Percentiles rank a stretch among this genome's conserved stretches.
Conservation (phyloP, 2,888 invertebrate genomes). For the Steinernema carpocapsae region DNA sequence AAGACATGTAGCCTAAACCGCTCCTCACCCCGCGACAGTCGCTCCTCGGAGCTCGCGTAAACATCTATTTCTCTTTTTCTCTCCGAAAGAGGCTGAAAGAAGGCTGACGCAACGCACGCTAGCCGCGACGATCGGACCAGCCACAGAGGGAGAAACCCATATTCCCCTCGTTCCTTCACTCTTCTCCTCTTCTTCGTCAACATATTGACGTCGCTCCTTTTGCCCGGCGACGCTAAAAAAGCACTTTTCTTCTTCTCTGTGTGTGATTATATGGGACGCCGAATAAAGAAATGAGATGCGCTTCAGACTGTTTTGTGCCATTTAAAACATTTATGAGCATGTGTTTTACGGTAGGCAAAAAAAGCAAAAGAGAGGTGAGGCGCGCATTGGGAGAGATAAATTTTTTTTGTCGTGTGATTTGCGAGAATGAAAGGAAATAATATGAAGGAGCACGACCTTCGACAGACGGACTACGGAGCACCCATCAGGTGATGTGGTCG, state of each 20-base stretch:
- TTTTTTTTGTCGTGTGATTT: background rate
- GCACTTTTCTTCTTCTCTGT: constrained; percentile 1
- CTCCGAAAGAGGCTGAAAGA: constrained; percentile 33
- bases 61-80: constrained; percentile 33
- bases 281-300: constrained; percentile 22
- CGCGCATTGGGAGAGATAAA: background rate
- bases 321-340: no score
- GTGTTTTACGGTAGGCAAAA: no score
- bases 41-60: constrained; percentile 15
- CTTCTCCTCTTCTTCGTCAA: background rate
- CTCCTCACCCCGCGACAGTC: constrained; percentile 21
- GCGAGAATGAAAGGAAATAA: background rate
- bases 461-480: background rate
- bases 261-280: constrained; percentile 12
- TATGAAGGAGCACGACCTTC: background rate
- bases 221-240: background rate
- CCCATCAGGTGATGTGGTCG: background rate
- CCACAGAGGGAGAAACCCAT: background rate
- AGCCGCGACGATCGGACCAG: constrained; percentile 15
- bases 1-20: background rate
- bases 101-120: constrained; percentile 33
- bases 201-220: background rate
- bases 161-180: constrained; percentile 2
- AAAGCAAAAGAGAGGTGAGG: no score
- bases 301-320: background rate